Evolutionary conservation across 2,888 invertebrate genomes (phyloP).

Genomic region (Acanthosepion lycidas): DNA sequence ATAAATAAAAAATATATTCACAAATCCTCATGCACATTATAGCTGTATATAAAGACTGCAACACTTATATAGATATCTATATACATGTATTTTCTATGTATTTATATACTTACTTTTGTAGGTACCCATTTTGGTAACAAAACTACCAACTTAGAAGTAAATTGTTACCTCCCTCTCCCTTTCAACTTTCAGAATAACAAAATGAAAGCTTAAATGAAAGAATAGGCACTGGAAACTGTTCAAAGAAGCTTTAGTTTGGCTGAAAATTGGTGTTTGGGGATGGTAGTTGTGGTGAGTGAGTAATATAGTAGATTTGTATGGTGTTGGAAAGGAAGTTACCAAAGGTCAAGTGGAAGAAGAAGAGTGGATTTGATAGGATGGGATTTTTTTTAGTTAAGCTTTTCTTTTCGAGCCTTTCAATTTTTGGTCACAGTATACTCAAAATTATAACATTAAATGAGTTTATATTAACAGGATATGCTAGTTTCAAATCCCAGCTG

Average conservation of each 20-base stretch:
- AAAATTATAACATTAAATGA: background rate
- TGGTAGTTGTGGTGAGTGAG: background rate
- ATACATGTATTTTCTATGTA: background rate
- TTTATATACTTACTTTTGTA: background rate
- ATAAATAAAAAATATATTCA: background rate
- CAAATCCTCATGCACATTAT: background rate
- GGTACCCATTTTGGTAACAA: background rate
- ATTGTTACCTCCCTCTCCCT: background rate
- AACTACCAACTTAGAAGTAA: background rate
- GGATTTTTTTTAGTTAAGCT: background rate
- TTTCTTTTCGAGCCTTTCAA: background rate
- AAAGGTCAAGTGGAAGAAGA: background rate
- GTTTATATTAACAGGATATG: background rate
- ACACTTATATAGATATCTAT: background rate
- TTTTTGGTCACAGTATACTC: background rate
- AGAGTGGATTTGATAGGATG: background rate
- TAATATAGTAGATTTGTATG: background rate
- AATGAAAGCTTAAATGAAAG: background rate
- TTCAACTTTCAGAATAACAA: background rate
- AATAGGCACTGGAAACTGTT: background rate
- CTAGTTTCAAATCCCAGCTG: background rate
- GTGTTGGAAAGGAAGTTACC: conserved; percentile 33
- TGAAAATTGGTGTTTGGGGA: background rate
- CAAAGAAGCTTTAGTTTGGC: background rate
- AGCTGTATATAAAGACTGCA: background rate